phyloP scores from a whole-genome alignment of 2,797 vertebrate genomes.

The Triplophysa bombifrons region DNA sequence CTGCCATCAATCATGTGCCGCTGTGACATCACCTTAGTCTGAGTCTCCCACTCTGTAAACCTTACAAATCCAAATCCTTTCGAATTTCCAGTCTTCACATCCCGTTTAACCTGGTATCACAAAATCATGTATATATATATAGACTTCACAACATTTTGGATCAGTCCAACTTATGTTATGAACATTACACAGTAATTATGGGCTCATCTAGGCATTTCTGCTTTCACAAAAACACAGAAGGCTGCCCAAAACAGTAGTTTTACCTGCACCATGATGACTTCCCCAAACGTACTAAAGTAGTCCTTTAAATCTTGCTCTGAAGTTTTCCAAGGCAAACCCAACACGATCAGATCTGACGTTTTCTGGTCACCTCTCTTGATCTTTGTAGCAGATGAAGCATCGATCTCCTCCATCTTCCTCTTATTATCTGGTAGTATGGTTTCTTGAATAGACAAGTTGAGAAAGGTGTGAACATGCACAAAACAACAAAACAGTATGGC shows the following conservation, averaged over 20 bases:
- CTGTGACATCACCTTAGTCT: constrained; percentile 96
- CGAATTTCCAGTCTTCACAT: constrained; percentile 94
- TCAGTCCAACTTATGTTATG: no score
- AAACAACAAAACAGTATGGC: background rate
- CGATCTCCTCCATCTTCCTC: constrained; percentile 98
- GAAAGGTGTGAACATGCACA: background rate
- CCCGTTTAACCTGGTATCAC: constrained; percentile 89
- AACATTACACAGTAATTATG: background rate
- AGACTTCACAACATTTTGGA: no score
- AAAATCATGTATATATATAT: background rate
- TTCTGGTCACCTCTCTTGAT: constrained; percentile 98
- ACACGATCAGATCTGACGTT: constrained; percentile 94
- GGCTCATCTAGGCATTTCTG: background rate
- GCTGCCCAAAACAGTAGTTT: background rate
- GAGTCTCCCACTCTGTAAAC: constrained; percentile 96
- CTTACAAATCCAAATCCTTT: constrained; percentile 99
- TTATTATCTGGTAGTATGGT: constrained; percentile 86
- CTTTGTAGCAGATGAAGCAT: constrained; percentile 95
- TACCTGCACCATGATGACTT: constrained; percentile 99
- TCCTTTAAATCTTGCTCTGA: constrained; percentile 97
- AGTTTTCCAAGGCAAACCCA: constrained; percentile 98
- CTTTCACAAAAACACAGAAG: constrained; percentile 2
- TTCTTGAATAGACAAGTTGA: constrained; percentile 35
- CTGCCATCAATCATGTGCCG: constrained; percentile 98
- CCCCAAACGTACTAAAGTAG: constrained; percentile 96